Percentiles rank a stretch among this genome's conserved stretches.
Evolutionary conservation across 92 coral and sea anemone genomes (phyloP).

Genomic region (Paragorgia papillata): DNA sequence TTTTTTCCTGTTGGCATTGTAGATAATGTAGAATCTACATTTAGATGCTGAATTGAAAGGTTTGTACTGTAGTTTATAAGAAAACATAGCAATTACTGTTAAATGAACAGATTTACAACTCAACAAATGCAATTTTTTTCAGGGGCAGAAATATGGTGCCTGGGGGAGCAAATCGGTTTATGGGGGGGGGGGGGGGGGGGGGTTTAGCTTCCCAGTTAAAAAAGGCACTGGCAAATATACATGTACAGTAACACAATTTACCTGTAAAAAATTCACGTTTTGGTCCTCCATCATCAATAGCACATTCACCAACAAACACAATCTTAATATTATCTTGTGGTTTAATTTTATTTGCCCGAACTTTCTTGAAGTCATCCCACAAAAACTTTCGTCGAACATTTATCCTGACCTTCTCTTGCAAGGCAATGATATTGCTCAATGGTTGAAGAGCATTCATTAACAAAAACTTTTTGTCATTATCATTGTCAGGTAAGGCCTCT

Average conservation of each 20-base stretch:
- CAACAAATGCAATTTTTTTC: too few relatives aligned
- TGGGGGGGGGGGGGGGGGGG: too few relatives aligned
- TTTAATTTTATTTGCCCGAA: not conserved
- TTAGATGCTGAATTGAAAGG: too few relatives aligned
- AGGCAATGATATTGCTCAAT: conserved; percentile 1
- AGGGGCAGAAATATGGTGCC: too few relatives aligned
- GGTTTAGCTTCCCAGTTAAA: too few relatives aligned
- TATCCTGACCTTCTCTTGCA: conserved; percentile 3
- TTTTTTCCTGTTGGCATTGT: too few relatives aligned
- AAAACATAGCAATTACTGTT: too few relatives aligned
- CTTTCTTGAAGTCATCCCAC: conserved; percentile 16
- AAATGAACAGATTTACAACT: too few relatives aligned
- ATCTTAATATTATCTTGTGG: conserved; percentile 8
- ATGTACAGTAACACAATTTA: not conserved
- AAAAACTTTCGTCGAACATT: conserved; percentile 18
- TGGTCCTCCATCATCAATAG: conserved; percentile 16
- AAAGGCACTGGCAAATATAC: not conserved
- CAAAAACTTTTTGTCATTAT: conserved; percentile 1
- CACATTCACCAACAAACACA: conserved; percentile 21
- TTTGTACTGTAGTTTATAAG: too few relatives aligned
- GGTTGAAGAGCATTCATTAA: conserved; percentile 8
- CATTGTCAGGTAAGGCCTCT: not conserved
- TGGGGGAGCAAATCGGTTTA: too few relatives aligned
- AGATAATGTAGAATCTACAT: too few relatives aligned
- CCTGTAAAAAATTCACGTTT: too few relatives aligned